These are phyloP conservation scores for Todiramphus chloris DNA, from an alignment of 2,113 vertebrate genomes.

Conservation along the genomic window DNA sequence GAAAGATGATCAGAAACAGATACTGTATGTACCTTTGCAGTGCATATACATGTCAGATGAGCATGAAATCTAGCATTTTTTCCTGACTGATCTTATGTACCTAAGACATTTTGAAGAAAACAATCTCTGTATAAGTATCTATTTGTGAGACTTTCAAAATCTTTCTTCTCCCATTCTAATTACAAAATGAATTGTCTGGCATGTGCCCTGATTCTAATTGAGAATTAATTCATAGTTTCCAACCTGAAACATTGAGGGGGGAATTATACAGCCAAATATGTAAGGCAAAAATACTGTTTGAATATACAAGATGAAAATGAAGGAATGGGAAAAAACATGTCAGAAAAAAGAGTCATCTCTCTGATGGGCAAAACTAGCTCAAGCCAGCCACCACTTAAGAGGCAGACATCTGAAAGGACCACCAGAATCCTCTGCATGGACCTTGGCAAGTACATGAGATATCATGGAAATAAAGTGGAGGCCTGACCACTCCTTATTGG, in stretches of 20 bases:
- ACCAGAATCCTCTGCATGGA: background rate
- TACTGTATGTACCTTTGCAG: background rate
- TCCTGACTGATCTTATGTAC: background rate
- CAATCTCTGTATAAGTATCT: background rate
- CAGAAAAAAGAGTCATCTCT: background rate
- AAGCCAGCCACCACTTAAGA: background rate
- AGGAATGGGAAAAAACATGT: background rate
- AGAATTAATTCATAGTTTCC: background rate
- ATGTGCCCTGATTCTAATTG: background rate
- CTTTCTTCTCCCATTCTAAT: background rate
- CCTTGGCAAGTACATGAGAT: background rate
- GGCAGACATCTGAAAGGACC: background rate
- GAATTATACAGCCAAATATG: background rate
- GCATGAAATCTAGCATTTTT: background rate
- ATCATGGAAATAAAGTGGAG: background rate
- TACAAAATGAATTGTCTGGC: background rate
- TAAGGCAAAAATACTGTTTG: background rate
- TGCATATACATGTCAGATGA: background rate
- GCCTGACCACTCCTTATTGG: background rate
- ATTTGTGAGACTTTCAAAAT: background rate
- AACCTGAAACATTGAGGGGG: background rate
- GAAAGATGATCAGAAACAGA: background rate
- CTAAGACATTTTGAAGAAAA: background rate
- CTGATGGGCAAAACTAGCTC: background rate
- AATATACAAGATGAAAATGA: background rate